phyloP scores from a whole-genome alignment of 2,113 vertebrate genomes.

The Podarcis muralis region DNA sequence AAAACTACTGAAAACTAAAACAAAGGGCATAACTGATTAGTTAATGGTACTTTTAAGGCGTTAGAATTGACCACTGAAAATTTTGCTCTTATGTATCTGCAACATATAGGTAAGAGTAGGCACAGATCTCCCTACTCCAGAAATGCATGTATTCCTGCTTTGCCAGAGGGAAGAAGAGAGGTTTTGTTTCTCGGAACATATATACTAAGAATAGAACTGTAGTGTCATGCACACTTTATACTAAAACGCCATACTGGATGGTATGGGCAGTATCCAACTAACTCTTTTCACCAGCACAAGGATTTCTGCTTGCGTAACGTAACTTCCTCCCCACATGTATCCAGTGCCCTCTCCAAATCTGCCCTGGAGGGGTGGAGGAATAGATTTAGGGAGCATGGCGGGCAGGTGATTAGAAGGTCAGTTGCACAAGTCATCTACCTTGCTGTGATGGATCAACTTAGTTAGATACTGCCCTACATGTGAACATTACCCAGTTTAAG shows the following conservation, averaged over 20 bases:
- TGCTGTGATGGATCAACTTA: too few species aligned
- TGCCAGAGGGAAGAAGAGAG: neutral
- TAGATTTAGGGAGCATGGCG: too few species aligned
- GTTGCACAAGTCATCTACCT: too few species aligned
- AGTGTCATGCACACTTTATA: rapidly evolving
- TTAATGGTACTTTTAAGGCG: neutral
- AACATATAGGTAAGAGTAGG: neutral
- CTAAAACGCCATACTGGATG: too few species aligned
- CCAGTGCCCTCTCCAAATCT: too few species aligned
- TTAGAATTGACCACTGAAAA: slow-evolving; percentile 6
- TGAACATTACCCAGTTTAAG: neutral
- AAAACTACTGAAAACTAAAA: neutral
- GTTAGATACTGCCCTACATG: neutral
- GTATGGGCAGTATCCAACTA: too few species aligned
- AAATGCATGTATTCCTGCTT: neutral
- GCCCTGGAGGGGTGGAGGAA: too few species aligned
- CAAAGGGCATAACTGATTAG: neutral
- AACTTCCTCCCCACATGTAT: too few species aligned
- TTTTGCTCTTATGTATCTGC: neutral
- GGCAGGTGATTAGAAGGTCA: too few species aligned
- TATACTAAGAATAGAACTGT: slow-evolving; percentile 43
- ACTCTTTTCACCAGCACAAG: too few species aligned
- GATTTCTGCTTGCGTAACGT: too few species aligned
- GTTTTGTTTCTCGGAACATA: slow-evolving; percentile 6
- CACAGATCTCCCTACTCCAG: neutral